phyloP scores from a whole-genome alignment of 2,888 invertebrate species.

The Pachliopta kotzebuea region DNA sequence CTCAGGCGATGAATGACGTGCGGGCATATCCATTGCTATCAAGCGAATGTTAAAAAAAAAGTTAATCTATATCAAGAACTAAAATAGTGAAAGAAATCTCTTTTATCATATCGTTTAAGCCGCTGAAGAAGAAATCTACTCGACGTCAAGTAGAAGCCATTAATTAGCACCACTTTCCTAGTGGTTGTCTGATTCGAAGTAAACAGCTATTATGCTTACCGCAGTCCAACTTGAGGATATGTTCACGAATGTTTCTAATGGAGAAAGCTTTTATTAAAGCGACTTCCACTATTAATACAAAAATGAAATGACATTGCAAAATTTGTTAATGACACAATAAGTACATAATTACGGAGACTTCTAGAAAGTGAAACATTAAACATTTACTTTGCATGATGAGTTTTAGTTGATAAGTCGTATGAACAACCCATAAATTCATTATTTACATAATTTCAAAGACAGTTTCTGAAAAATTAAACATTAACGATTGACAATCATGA shows the following conservation, averaged over 20 bases:
- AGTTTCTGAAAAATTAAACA: constrained; percentile 26
- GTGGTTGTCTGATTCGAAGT: constrained; percentile 33
- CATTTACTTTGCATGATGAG: constrained; percentile 55
- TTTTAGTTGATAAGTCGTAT: constrained; percentile 28
- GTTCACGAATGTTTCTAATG: constrained; percentile 45
- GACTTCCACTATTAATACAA: constrained; percentile 53
- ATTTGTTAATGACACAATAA: constrained; percentile 52
- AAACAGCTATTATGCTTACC: constrained; percentile 34
- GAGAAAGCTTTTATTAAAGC: constrained; percentile 73
- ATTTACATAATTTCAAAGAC: constrained; percentile 47
- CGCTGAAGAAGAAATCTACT: constrained; percentile 20
- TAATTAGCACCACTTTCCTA: constrained; percentile 32
- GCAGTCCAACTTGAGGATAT: constrained; percentile 9
- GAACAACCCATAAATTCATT: constrained; percentile 65
- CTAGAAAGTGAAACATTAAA: constrained; percentile 58
- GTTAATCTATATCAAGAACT: background rate
- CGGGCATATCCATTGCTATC: no score
- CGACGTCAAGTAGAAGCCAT: constrained; percentile 28
- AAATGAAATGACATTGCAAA: constrained; percentile 67
- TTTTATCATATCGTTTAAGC: constrained; percentile 2
- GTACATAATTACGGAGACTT: constrained; percentile 65
- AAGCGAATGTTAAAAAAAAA: no score
- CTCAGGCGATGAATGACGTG: no score
- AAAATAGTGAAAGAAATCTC: background rate
- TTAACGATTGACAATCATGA: constrained; percentile 14